Evolutionary conservation across 2,797 vertebrate species (phyloP), one percentile per base, ranked within the genome.

Genomic region (Echeneis naucrates): DNA sequence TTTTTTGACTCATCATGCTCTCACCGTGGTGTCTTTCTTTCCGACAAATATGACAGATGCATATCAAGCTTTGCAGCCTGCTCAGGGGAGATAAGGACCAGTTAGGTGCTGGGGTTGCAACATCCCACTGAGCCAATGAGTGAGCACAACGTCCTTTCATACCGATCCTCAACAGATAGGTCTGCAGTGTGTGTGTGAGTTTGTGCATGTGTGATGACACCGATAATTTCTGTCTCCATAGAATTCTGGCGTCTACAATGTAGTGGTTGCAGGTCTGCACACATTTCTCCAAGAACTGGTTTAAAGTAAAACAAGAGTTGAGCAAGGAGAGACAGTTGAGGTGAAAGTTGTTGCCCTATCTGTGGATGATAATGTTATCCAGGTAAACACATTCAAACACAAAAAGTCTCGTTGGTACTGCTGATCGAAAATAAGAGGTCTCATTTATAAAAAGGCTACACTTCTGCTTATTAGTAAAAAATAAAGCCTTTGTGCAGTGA

Each of bases 11-110:
- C 90, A 93, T 93, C 87, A 67, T 83, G 80, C 89, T 81, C 86
- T 89, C 86, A 89, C 92, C 69, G 75, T 69, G 80, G 92, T 92
- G 91, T 94, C 88, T 94, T 93, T 92, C 92, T 95, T 93, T 94
- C 92, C 86, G 88, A 94, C 93, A 93, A 91, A 94, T 94, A 94
- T 94, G 91, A 92, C 92, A 94, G 95, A 95, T 95, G 89, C 91
- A 93, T 95, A 95, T 95, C 95, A 94, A 86, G 82, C 89, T 82
- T 83, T 89, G 91, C 91, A 92, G 94, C 91, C 93, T 95, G 94
- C 92, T 93, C 85, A 68, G 63, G 81, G 73, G 85, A 94, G 95
- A 95, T 95, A 95, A 95, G 94, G 84, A 87, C 92, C 88, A 87
- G 90, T 90, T 89, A 91, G 93, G 92, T 93, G 90, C 93, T 91